Evolutionary conservation across 2,113 vertebrate species (phyloP), one percentile per base, ranked within the genome.

Genomic region (Cyphotilapia sp.): DNA sequence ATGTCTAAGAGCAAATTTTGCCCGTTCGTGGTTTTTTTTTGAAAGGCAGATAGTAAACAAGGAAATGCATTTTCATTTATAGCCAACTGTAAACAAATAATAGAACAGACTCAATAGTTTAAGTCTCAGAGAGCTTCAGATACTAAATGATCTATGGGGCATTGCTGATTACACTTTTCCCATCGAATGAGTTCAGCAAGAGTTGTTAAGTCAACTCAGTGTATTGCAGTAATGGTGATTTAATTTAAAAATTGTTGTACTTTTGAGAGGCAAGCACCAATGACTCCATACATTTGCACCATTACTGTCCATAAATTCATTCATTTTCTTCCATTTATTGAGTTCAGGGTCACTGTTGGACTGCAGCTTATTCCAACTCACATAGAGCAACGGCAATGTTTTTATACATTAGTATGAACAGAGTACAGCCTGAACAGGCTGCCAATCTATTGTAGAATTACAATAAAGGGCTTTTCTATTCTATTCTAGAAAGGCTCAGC

Each of bases 191-290:
- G 61, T 8, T 66, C 17, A 66, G 61, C 61, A n/a, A n/a, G 6
- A 35, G 17, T 19, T 33, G 0, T 63, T 35, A 35, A 63, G 59
- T 35, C 0, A 63, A 35, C 16, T 63, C 31, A 35, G 0, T 35
- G 59, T 4, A 63, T 63, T 63, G 59, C 31, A 63, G 59, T 35
- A 35, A 63, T 6, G 0, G 31, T 63, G 59, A 63, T 35, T 63
- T 63, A 12, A 63, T 63, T n/a, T 3, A n/a, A 63, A 63, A 63
- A 63, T 0, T n/a, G 0, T 35, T 63, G 17, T 35, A 35, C 2
- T 63, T 63, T 63, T 35, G 2, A 35, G 31, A 0, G 31, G 17
- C 17, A 35, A 66, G 61, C 17, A 35, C 61, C 61, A 66, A n/a
- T n/a, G 31, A 66, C 31, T 24, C 4, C n/a, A 42, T 71, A n/a